Evolutionary conservation across 2,888 invertebrate genomes (phyloP).

Genomic region (Dasypogon diadema): DNA sequence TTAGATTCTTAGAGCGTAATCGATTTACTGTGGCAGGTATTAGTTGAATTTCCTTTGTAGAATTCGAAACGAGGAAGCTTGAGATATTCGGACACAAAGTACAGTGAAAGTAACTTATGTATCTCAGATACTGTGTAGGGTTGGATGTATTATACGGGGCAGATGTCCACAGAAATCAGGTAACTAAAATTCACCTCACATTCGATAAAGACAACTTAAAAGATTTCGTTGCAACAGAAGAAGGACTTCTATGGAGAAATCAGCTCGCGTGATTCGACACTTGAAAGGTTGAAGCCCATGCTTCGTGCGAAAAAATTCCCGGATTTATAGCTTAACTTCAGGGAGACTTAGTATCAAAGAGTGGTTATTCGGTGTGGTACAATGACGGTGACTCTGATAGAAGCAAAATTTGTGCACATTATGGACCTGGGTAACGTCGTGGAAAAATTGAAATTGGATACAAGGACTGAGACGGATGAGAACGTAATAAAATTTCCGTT

Average conservation of each 20-base stretch:
- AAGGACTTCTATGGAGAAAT: neutral
- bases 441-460: conserved; percentile 35
- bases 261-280: conserved; percentile 4
- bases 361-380: neutral
- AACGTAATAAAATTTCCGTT: conserved; percentile 30
- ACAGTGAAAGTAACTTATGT: conserved; percentile 7
- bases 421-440: conserved; percentile 10
- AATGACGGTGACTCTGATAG: neutral
- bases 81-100: conserved; percentile 2
- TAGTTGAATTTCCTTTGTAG: neutral
- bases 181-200: conserved; percentile 44
- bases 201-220: conserved; percentile 20
- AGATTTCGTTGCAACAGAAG: conserved; percentile 1
- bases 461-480: conserved; percentile 8
- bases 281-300: neutral
- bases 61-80: neutral
- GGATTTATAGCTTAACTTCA: conserved; percentile 10
- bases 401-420: conserved; percentile 23
- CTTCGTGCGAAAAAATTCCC: neutral
- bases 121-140: neutral
- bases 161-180: conserved; percentile 15
- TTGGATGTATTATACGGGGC: conserved; percentile 4
- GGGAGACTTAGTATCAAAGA: neutral
- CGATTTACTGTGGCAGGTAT: conserved; percentile 36
- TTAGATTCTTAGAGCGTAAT: conserved; percentile 15